These are phyloP conservation scores for Limnephilus auricula DNA, from an alignment of 2,888 invertebrate genomes.

Conservation along the genomic window DNA sequence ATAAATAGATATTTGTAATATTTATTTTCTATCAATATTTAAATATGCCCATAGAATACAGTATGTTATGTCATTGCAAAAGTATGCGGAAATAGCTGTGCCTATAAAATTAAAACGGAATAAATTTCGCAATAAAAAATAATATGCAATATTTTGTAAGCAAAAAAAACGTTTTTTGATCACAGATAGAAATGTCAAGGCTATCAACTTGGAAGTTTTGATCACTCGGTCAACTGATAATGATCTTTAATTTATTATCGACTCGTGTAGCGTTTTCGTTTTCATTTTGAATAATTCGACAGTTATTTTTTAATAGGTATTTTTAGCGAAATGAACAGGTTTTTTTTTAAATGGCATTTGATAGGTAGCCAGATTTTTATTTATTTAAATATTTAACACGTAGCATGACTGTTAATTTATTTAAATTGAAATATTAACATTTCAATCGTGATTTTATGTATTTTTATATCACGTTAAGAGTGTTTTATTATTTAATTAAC, in stretches of 20 bases:
- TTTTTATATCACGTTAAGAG: background rate
- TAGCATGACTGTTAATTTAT: background rate
- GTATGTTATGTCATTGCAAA: background rate
- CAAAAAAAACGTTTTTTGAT: background rate
- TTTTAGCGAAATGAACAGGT: background rate
- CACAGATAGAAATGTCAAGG: slow-evolving; percentile 18
- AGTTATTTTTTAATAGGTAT: background rate
- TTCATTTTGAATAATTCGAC: background rate
- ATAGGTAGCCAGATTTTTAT: background rate
- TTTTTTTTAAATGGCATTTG: background rate
- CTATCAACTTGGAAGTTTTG: background rate
- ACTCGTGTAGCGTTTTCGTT: background rate
- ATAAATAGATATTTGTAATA: background rate
- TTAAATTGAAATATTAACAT: background rate
- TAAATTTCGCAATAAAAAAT: background rate
- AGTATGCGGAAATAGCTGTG: background rate
- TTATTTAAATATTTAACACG: background rate
- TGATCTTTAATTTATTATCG: background rate
- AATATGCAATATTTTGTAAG: background rate
- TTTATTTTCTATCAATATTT: background rate
- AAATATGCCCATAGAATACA: background rate
- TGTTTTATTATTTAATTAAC: background rate
- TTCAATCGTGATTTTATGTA: background rate
- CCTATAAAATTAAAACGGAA: background rate
- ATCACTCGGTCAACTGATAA: slow-evolving; percentile 3